Base-by-base conservation (phyloP, 2,113 vertebrate species). In the Daubentonia madagascariensis region DNA sequence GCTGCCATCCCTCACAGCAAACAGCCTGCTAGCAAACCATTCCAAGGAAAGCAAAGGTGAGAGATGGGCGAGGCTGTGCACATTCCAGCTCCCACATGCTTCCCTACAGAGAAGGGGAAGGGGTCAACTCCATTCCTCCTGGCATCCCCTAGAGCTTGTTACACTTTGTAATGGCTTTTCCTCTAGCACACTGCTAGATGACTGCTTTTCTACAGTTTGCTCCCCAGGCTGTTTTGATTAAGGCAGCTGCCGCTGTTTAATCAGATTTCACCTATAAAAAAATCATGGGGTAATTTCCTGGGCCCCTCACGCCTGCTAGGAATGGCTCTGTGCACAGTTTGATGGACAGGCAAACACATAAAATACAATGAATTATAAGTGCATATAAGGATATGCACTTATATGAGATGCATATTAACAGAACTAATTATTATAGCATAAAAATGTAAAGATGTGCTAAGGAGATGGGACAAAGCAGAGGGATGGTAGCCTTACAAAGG, bases 261-360 rank as follows among this genome's bases (percentile, higher is more conserved):
- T 93, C 81, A 78, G 78, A 89, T 81, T 95, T 63, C 67, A 92
- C 30, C 22, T 80, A 3, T 48, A 70, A 73, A 43, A 76, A 76
- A 78, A 83, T 25, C 37, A 54, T 7, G 12, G 22, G 17, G 17
- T 80, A 30, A 73, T 91, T 91, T 89, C 63, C 73, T 54, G 57
- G 89, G 35, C 9, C 35, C 8, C 72, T 95, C 50, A 37, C 23
- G 45, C 43, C 54, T 67, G 48, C 48, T 45, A 83, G 48, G 10
- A 94, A 91, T 30, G 52, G 32, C 3, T 70, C 35, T 32, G 5
- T 23, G 43, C 63, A 48, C 30, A 43, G 32, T 63, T 43, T n/a
- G 8, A 43, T 3, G 6, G 40, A 76, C 14, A 52, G 4, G 22
- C 3, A 79, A 75, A n/a, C 16, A 18, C 79, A 50, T 28, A 48